Evolutionary conservation across 1,140 invertebrate species (phyloP).

Genomic region (Calephelis nemesis): DNA sequence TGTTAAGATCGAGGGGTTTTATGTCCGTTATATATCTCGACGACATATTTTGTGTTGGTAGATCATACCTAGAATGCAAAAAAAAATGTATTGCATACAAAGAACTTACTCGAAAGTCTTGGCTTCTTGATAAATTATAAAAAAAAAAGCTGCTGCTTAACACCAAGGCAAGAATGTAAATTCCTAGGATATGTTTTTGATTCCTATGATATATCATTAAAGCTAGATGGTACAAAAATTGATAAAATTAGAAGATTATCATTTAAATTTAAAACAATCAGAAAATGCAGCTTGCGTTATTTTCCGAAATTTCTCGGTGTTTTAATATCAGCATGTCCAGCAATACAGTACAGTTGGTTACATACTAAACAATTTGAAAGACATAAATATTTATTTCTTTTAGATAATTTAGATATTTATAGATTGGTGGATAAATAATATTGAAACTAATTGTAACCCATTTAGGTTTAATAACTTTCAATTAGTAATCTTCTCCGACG

Average conservation of each 20-base stretch:
- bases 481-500: background rate
- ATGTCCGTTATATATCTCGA: background rate
- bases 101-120: conserved; percentile 3
- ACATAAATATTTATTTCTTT: conserved; percentile 9
- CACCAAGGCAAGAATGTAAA: too few relatives aligned
- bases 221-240: too few relatives aligned
- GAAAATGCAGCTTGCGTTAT: conserved; percentile 19
- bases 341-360: conserved; percentile 25
- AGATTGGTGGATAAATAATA: conserved; percentile 1
- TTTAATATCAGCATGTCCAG: conserved; percentile 28
- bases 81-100: background rate
- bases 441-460: background rate
- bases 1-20: background rate
- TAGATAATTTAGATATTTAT: too few relatives aligned
- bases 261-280: background rate
- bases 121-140: conserved; percentile 8
- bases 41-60: background rate
- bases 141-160: background rate
- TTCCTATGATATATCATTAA: too few relatives aligned
- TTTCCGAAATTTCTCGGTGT: conserved; percentile 27
- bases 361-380: conserved; percentile 30
- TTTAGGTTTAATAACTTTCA: background rate
- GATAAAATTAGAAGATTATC: background rate
- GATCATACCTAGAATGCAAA: background rate
- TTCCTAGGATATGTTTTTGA: too few relatives aligned